Conservation (phyloP, 2,797 vertebrate species). For the Rousettus madagascariensis region DNA sequence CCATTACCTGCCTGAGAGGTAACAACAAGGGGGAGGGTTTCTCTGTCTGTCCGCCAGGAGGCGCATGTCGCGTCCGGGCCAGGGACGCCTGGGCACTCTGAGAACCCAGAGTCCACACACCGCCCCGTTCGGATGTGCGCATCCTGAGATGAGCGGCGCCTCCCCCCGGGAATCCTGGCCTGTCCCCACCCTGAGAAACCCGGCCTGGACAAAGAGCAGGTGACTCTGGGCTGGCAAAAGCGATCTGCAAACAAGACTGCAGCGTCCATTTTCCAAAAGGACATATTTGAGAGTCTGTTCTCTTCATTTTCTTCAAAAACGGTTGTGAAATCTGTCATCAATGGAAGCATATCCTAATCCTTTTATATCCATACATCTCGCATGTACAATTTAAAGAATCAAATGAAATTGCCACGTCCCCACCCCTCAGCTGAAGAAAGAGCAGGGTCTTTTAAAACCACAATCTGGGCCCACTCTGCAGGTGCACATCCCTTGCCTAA, state of each 20-base stretch:
- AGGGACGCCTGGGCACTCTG: accelerated
- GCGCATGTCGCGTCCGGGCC: not conserved
- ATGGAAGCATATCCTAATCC: not conserved
- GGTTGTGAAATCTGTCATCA: not conserved
- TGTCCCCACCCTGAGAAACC: not conserved
- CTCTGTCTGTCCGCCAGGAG: not conserved
- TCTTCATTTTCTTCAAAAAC: not conserved
- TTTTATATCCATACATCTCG: not conserved
- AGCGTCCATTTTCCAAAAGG: not conserved
- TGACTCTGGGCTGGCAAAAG: not conserved
- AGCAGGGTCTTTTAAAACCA: not conserved
- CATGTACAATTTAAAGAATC: not conserved
- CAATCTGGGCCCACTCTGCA: not conserved
- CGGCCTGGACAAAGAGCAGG: not conserved
- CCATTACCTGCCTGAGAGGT: constrained; percentile 85
- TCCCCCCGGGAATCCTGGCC: not conserved
- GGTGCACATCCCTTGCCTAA: not conserved
- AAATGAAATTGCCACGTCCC: not conserved
- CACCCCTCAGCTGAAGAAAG: not conserved
- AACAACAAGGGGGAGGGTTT: not conserved
- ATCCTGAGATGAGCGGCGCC: accelerated
- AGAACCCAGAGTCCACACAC: not conserved
- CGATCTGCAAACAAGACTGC: not conserved
- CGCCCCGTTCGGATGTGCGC: accelerated
- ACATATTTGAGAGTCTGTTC: not conserved